phyloP scores from a whole-genome alignment of 2,888 invertebrate genomes.

The Spodoptera exigua region DNA sequence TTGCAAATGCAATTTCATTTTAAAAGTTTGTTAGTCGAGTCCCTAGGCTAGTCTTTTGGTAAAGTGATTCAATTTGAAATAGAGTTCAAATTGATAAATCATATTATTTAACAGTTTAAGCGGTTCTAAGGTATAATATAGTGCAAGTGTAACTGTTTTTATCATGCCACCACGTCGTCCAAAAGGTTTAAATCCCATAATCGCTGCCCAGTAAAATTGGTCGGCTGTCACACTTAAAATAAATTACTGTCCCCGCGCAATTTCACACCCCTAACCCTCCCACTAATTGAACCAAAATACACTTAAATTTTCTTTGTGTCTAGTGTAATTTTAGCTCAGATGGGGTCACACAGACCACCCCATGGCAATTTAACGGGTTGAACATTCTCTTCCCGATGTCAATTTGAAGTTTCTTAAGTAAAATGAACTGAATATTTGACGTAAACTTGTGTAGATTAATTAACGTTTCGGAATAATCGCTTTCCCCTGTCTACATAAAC shows the following conservation, averaged over 20 bases:
- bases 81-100: no score
- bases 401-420: constrained; percentile 69
- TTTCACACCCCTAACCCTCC: constrained; percentile 81
- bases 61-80: no score
- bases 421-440: constrained; percentile 72
- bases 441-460: constrained; percentile 57
- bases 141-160: neutral
- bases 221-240: constrained; percentile 80
- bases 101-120: no score
- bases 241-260: constrained; percentile 81
- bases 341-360: constrained; percentile 79
- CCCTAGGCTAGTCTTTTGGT: no score
- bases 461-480: constrained; percentile 52
- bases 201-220: constrained; percentile 67
- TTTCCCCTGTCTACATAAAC: constrained; percentile 49
- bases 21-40: no score
- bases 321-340: constrained; percentile 83
- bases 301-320: constrained; percentile 86
- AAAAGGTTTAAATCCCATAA: constrained; percentile 58
- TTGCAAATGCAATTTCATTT: no score
- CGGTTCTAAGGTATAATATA: neutral
- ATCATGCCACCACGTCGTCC: constrained; percentile 12
- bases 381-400: constrained; percentile 68
- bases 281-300: constrained; percentile 86
- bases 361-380: constrained; percentile 79